Evolutionary conservation across 2,888 invertebrate genomes (phyloP), one percentile per base, ranked within the genome.

Genomic region (Dinocampus coccinellae): DNA sequence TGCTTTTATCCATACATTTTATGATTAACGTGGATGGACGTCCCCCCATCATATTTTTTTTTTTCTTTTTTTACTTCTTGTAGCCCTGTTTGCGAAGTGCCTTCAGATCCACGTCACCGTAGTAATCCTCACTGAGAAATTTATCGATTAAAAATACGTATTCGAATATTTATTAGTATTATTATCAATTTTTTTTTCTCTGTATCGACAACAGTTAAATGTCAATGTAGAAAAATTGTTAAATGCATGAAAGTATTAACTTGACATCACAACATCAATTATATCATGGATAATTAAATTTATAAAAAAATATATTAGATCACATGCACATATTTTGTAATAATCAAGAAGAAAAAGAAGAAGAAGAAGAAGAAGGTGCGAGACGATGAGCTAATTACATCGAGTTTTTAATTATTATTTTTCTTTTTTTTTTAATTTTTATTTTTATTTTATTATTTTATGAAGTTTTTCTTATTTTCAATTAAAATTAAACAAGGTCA

Each of bases 41-140:
- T 60, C 36, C 26, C 33, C 52, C 39, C 22, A 20, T 10, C 9
- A 61, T 67, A n/a, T 29, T 7, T n/a, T 42, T 13, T 36, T 60
- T 61, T 24, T 29, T 65, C 7, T 24, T 42, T 58, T 65, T 62
- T 73, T 81, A 87, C 78, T 87, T 90, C 89, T 89, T 92, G 89
- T 91, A 92, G 86, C 95, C 95, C 89, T 93, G 89, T 88, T 96
- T 96, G 90, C 93, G 94, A 84, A 96, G 89, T 73, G 94, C 93
- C 89, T 96, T 96, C 80, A 96, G 90, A 88, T 96, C 96, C 83
- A 96, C 93, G 85, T 95, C 95, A 79, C 96, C 96, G 88, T 96
- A 96, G 90, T 96, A 96, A 89, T 96, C 96, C 90, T 96, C 95
- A 89, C 96, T 96, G 77, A 75, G 79, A 76, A 79, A 76, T 69